Conservation (phyloP, 2,888 invertebrate species). For the Malacosoma neustria region DNA sequence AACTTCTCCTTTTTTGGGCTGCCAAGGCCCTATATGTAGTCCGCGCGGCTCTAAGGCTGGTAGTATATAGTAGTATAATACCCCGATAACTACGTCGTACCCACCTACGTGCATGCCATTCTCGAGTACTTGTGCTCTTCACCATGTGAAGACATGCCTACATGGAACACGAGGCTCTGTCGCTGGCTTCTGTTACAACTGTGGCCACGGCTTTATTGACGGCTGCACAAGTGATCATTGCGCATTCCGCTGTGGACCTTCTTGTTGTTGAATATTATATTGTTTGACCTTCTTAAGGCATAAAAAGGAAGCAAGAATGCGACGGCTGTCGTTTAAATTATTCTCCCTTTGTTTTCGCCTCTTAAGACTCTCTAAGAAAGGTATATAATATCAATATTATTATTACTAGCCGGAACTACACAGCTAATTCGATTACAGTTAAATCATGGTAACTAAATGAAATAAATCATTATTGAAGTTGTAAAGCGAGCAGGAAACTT, state of each 20-base stretch:
- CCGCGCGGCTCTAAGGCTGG: conserved; percentile 36
- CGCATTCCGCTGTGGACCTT: conserved; percentile 47
- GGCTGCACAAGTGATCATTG: conserved; percentile 54
- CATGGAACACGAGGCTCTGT: conserved; percentile 44
- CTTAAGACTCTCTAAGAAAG: too few species aligned
- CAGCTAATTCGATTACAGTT: background rate
- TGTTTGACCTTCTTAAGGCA: too few species aligned
- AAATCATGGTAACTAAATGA: conserved; percentile 1
- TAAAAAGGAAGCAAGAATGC: too few species aligned
- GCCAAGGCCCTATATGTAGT: conserved; percentile 44
- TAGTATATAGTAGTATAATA: conserved; percentile 29
- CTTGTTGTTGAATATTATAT: conserved; percentile 35
- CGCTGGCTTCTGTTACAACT: conserved; percentile 51
- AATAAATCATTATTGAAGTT: conserved; percentile 7
- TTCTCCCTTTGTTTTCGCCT: too few species aligned
- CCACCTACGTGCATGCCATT: conserved; percentile 41
- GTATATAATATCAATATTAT: too few species aligned
- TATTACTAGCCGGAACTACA: too few species aligned
- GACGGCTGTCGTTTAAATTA: too few species aligned
- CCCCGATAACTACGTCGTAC: conserved; percentile 26
- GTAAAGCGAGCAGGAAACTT: conserved; percentile 34
- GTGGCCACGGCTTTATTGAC: conserved; percentile 57
- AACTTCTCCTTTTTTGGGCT: conserved; percentile 50
- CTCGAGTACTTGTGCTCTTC: conserved; percentile 33
- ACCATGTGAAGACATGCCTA: conserved; percentile 36